Percentiles rank a stretch among this genome's conserved stretches.
phyloP scores from a whole-genome alignment of 2,113 vertebrate genomes.

The Syngnathus typhle region DNA sequence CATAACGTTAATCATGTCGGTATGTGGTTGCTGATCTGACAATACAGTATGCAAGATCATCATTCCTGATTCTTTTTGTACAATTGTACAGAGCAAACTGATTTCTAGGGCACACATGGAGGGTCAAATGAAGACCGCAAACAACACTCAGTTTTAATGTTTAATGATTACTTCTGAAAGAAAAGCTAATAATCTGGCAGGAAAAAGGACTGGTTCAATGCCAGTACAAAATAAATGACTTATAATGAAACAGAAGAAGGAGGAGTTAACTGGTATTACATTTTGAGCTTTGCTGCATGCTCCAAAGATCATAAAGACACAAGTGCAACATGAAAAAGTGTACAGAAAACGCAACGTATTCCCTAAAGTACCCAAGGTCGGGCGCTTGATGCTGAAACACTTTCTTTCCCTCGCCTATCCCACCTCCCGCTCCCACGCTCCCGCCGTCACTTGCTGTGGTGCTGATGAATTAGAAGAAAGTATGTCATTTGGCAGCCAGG shows the following conservation, averaged over 20 bases:
- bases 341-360: slow-evolving; percentile 46
- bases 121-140: slow-evolving; percentile 28
- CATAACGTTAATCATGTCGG: slow-evolving; percentile 6
- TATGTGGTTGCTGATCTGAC: slow-evolving; percentile 7
- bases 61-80: slow-evolving; percentile 28
- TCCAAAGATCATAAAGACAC: slow-evolving; percentile 40
- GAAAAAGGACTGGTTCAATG: neutral
- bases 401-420: slow-evolving; percentile 48
- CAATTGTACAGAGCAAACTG: slow-evolving; percentile 25
- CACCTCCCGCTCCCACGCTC: slow-evolving; percentile 51
- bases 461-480: slow-evolving; percentile 62
- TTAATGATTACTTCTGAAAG: slow-evolving; percentile 43
- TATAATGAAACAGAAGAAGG: slow-evolving; percentile 3
- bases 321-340: slow-evolving; percentile 55
- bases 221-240: slow-evolving; percentile 26
- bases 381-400: slow-evolving; percentile 57
- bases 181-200: slow-evolving; percentile 19
- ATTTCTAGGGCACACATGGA: slow-evolving; percentile 51
- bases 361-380: slow-evolving; percentile 48
- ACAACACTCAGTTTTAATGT: slow-evolving; percentile 43
- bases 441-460: slow-evolving; percentile 38
- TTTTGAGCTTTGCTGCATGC: slow-evolving; percentile 6
- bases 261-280: neutral
- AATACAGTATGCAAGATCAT: slow-evolving; percentile 5
- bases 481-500: slow-evolving; percentile 62